Base-by-base conservation (phyloP, 2,113 vertebrate species). In the Percopsis transmontana region DNA sequence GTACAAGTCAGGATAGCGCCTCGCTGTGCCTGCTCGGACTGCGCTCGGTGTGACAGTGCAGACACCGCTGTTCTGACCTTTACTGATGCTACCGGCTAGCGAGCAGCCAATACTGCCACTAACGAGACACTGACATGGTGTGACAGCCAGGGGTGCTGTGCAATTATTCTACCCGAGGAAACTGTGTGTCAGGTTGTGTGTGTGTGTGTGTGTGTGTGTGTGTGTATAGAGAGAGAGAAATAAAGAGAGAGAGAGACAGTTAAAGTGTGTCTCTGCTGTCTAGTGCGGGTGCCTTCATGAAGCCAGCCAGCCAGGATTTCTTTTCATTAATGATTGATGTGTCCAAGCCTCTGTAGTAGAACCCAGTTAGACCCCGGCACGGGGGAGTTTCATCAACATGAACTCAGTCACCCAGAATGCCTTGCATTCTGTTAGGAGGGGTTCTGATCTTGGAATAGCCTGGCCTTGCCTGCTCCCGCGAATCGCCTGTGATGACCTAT, bases 101-200 rank as follows among this genome's bases (percentile, higher is more conserved):
- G 71, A 76, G 27, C 58, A 82, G 80, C 80, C 83, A 65, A 77
- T 80, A 81, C 72, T 70, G 45, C 63, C 39, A 16, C 79, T 84
- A 89, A 90, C 74, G 73, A 88, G 89, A 87, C 61, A 55, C 78
- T 85, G 88, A 90, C 85, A 82, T 68, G 62, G 68, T 71, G 67
- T 70, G 86, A 90, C 86, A 85, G 83, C 73, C 80, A 51, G 53
- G 66, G 77, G 78, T 75, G 80, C 72, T 70, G 75, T 20, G 38
- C 80, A 87, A 85, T 87, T 81, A 88, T 87, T 79, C 70, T 60
- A 69, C 66, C 0, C 19, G 74, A 55, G 70, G 70, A 76, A 33
- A 33, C 27, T 44, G 19, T 59, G 18, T 44, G 41, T 44, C 15
- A 19, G 38, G 6, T 10, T 42, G 18, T 12, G 18, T 33, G 38